Percentiles rank a stretch among this genome's conserved stretches.
These are phyloP conservation scores for Corythornis madagascariensis DNA, from an alignment of 2,113 vertebrate species.

Conservation along the genomic window DNA sequence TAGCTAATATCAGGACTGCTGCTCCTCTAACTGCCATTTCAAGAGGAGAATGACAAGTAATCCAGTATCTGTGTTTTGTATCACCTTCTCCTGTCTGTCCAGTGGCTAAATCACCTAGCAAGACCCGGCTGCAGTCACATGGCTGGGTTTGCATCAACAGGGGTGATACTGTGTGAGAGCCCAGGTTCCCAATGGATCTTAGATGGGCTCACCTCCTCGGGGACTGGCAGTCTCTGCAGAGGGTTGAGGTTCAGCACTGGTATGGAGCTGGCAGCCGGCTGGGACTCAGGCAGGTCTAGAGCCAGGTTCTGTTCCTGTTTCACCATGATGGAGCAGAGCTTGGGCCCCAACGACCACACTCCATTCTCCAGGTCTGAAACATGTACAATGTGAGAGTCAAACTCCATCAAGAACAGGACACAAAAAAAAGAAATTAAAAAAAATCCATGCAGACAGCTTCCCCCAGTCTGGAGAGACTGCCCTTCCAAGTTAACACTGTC, in stretches of 20 bases:
- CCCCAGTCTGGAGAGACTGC: neutral
- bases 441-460: neutral
- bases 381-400: slow-evolving; percentile 48
- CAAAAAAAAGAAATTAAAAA: neutral
- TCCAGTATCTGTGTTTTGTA: neutral
- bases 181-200: neutral
- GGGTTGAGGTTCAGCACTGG: slow-evolving; percentile 84
- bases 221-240: slow-evolving; percentile 82
- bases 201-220: slow-evolving; percentile 79
- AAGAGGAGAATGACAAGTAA: neutral
- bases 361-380: slow-evolving; percentile 83
- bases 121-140: neutral
- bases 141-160: neutral
- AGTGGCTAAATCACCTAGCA: neutral
- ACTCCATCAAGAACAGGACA: slow-evolving; percentile 21
- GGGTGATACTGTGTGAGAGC: neutral
- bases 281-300: slow-evolving; percentile 77
- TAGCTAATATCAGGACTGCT: neutral
- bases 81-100: neutral
- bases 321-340: slow-evolving; percentile 93
- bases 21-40: slow-evolving; percentile 22
- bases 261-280: slow-evolving; percentile 71
- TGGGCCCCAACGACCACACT: slow-evolving; percentile 92
- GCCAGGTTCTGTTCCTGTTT: slow-evolving; percentile 90
- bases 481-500: slow-evolving; percentile 28